Base-by-base conservation (phyloP, 2,888 invertebrate genomes). In the Drosophila borborema region DNA sequence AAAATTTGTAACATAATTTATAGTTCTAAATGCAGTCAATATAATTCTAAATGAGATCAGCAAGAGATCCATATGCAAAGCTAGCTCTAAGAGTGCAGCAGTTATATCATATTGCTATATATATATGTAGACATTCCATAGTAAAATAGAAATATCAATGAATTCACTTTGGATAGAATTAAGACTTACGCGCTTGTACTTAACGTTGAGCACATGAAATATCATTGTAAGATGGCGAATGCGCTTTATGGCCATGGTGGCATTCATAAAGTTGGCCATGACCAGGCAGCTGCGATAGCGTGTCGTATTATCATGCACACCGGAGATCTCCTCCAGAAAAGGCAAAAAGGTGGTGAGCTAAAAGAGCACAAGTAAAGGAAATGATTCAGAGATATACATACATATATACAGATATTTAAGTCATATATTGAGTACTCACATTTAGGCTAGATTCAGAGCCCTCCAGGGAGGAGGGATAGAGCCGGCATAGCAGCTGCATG, bases 381-480 rank as follows among this genome's bases (percentile, higher is more conserved):
- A 36, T 0, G 20, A 28, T 48, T 16, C 4, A 31, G 3, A 14
- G 18, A 16, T 12, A 31, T 2, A 20, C 20, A 20, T 20, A 28
- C 20, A 20, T 20, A 28, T 36, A 23, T 12, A 0, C 36, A 41
- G n/a, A 46, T 10, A 4, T 9, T 28, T 28, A 28, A 18, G 0
- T 2, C 2, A 48, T 6, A 12, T 2, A 9, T 10, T 8, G 2
- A 12, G 5, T 18, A 64, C 67, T 62, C 80, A 96, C 96, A 94
- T 96, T 95, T 60, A 96, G 93, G 82, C 94, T 95, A 28, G 95
- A 94, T 81, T 96, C 95, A 12, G 95, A 94, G 45, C 95, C 96
- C 87, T 97, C 97, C 56, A 95, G 93, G 1, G 95, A 94, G 0
- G 96, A 96, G 0, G 97, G 96, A 92, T 96, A 96, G 6, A 98